Percentiles rank a stretch among this genome's conserved stretches.
Evolutionary conservation across 2,797 vertebrate genomes (phyloP).

Genomic region (Myripristis jacobus): DNA sequence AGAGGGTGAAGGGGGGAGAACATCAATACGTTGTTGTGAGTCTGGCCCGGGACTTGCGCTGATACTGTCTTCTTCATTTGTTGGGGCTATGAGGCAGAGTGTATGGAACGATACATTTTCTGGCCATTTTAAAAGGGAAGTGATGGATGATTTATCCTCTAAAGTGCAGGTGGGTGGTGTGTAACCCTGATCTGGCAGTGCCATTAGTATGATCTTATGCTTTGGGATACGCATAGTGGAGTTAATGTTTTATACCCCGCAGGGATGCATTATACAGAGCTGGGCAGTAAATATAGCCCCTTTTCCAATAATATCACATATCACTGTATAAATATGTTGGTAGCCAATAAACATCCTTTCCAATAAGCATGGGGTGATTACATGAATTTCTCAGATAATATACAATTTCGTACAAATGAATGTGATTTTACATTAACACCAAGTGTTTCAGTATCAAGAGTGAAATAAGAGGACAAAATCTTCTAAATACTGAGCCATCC

Average conservation of each 20-base stretch:
- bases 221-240: constrained; percentile 51
- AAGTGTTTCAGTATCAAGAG: no score
- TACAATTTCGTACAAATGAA: not conserved
- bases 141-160: constrained; percentile 73
- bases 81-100: constrained; percentile 66
- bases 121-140: constrained; percentile 66
- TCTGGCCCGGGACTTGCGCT: constrained; percentile 78
- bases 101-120: constrained; percentile 72
- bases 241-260: constrained; percentile 60
- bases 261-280: constrained; percentile 61
- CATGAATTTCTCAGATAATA: constrained; percentile 14
- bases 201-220: constrained; percentile 71
- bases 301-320: constrained; percentile 48
- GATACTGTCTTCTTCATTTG: constrained; percentile 83
- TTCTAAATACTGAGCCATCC: no score
- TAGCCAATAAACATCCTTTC: constrained; percentile 27
- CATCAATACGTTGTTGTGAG: constrained; percentile 89
- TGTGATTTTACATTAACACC: no score
- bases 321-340: constrained; percentile 43
- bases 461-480: no score
- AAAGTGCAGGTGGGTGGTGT: constrained; percentile 68
- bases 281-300: constrained; percentile 64
- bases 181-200: constrained; percentile 66
- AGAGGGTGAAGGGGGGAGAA: constrained; percentile 84
- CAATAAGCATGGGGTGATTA: constrained; percentile 15